phyloP scores from a whole-genome alignment of 2,888 invertebrate genomes.

The Aromia moschata region DNA sequence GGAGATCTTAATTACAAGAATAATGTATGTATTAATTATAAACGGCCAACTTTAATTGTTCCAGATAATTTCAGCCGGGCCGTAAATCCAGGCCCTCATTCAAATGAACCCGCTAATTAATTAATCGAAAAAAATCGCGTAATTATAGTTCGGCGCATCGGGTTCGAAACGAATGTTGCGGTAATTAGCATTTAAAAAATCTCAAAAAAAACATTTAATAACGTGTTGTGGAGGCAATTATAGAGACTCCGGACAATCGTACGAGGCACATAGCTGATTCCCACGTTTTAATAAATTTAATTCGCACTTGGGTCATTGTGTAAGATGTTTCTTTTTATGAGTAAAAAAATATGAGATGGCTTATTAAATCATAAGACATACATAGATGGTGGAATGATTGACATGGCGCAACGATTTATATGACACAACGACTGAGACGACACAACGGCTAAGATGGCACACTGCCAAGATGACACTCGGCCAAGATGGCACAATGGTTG shows the following conservation, averaged over 20 bases:
- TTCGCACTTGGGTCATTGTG: not conserved
- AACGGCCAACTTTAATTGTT: constrained; percentile 28
- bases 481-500: no score
- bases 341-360: no score
- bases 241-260: constrained; percentile 27
- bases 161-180: constrained; percentile 27
- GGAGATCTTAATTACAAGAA: constrained; percentile 17
- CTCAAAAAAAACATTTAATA: constrained; percentile 37
- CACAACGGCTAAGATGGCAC: no score
- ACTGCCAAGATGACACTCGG: no score
- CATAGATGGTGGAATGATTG: no score
- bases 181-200: constrained; percentile 35
- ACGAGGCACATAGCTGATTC: constrained; percentile 38
- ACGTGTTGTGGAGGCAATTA: constrained; percentile 34
- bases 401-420: no score
- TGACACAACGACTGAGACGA: no score
- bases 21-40: constrained; percentile 19
- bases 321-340: no score
- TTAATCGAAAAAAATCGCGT: constrained; percentile 34
- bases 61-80: constrained; percentile 17
- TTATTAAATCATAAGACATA: no score
- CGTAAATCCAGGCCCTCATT: constrained; percentile 34
- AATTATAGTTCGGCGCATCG: constrained; percentile 30
- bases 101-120: constrained; percentile 37
- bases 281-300: constrained; percentile 31